Base-by-base conservation (phyloP, 2,888 invertebrate species). In the Eristalinus aeneus region DNA sequence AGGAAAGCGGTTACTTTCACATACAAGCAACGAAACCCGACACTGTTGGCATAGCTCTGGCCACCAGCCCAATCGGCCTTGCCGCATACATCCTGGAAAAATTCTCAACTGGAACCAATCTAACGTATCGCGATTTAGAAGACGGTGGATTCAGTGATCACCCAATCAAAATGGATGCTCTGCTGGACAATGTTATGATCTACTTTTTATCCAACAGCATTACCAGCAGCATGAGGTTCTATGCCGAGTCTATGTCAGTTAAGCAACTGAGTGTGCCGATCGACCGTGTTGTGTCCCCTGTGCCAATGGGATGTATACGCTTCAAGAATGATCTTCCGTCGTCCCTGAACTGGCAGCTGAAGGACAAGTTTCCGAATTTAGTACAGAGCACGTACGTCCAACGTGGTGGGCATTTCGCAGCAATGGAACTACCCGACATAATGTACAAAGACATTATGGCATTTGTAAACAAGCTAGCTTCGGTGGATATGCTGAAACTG, bases 11-110 rank as follows among this genome's bases (percentile, higher is more conserved):
- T 3, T 94, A 94, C 88, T 89, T 96, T 88, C 97, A 97, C 90
- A 88, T 97, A 0, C 97, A 97, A 90, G 94, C 96, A 0, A 96
- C 97, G 0, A 97, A 97, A 91, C 97, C 97, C 16, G 97, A 97
- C 90, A 97, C 97, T 0, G 92, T 96, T 82, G 96, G 97, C 22
- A 93, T 94, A 0, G 95, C 93, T 0, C 91, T 98, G 36, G 93
- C 94, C 20, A 96, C 97, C 88, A 96, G 96, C 0, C 97, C 97
- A 0, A 94, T 95, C 1, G 97, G 97, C 31, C 93, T 97, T 61
- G 96, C 97, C 0, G 96, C 96, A 0, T 98, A 97, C 89, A 95
- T 97, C 73, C 91, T 98, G 23, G 97, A 97, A 90, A 97, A 97
- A 91, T 97, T 97, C 92, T 95, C 95, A 11, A 94, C 95, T 0